A percentile compares a stretch with the other conserved stretches of the same genome.
These are phyloP conservation scores for Aphrophora alni DNA, from an alignment of 2,888 invertebrate species.

Conservation along the genomic window DNA sequence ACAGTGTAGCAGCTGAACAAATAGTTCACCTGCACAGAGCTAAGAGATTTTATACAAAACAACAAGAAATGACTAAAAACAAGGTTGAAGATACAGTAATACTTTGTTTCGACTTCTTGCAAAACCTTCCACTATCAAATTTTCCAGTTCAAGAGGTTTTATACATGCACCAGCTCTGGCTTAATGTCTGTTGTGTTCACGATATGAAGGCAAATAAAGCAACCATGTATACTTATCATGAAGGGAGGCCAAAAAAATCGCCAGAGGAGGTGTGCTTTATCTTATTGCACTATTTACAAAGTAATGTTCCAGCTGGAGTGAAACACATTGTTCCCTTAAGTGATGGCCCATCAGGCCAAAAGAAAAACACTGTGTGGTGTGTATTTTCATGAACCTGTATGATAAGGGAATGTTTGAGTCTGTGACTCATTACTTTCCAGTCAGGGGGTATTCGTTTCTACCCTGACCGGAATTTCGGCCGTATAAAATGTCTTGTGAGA, in stretches of 20 bases:
- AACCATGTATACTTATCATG: not conserved
- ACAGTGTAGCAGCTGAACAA: no score
- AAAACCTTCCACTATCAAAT: slow-evolving; percentile 13
- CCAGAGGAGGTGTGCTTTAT: slow-evolving; percentile 15
- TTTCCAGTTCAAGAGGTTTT: slow-evolving; percentile 14
- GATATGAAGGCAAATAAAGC: slow-evolving; percentile 11
- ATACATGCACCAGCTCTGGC: not conserved
- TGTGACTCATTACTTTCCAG: slow-evolving; percentile 25
- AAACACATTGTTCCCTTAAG: not conserved
- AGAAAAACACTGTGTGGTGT: slow-evolving; percentile 40
- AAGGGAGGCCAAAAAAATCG: not conserved
- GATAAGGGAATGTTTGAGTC: slow-evolving; percentile 28
- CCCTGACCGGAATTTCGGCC: slow-evolving; percentile 29
- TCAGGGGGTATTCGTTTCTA: slow-evolving; percentile 30
- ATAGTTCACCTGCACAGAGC: slow-evolving; percentile 35
- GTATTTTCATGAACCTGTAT: slow-evolving; percentile 30
- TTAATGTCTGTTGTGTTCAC: slow-evolving; percentile 6
- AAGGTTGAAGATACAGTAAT: not conserved
- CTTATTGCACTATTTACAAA: not conserved
- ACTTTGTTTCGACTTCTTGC: not conserved
- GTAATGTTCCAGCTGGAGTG: not conserved
- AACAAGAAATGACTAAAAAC: slow-evolving; percentile 14
- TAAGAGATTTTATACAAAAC: slow-evolving; percentile 47
- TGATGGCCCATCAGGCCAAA: slow-evolving; percentile 37
- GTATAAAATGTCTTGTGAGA: slow-evolving; percentile 19